phyloP scores from a whole-genome alignment of 2,888 invertebrate species.

The Lasius fuliginosus region DNA sequence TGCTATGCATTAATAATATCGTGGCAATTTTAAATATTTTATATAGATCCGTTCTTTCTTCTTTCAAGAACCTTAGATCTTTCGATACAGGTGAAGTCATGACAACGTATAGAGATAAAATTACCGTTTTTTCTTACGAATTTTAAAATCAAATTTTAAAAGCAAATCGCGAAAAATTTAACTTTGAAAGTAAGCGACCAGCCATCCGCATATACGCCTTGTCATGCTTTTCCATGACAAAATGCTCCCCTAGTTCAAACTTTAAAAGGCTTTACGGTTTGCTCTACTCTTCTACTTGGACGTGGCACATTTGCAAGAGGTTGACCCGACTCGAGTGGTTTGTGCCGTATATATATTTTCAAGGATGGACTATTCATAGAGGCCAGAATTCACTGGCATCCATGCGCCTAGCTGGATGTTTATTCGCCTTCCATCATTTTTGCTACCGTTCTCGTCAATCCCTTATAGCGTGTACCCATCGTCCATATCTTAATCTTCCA shows the following conservation, averaged over 20 bases:
- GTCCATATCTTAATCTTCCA: conserved; percentile 31
- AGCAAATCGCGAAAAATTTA: conserved; percentile 32
- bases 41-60: not conserved
- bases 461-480: conserved; percentile 13
- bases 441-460: conserved; percentile 28
- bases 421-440: conserved; percentile 32
- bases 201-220: conserved; percentile 25
- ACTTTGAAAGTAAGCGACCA: conserved; percentile 33
- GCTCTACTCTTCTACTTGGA: conserved; percentile 41
- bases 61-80: not conserved
- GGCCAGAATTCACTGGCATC: conserved; percentile 46
- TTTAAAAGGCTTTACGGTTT: conserved; percentile 56
- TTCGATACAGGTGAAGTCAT: not conserved
- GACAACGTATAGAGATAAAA: not conserved
- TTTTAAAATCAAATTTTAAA: conserved; percentile 32
- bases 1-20: not conserved
- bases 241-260: conserved; percentile 49
- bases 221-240: conserved; percentile 57
- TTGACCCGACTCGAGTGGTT: conserved; percentile 37
- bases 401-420: conserved; percentile 29
- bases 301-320: conserved; percentile 56
- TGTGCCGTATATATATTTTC: conserved; percentile 33
- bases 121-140: not conserved
- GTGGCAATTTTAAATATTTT: conserved; percentile 12
- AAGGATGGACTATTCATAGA: conserved; percentile 32